phyloP scores from a whole-genome alignment of 1,140 invertebrate genomes.

The Helicoverpa armigera region DNA sequence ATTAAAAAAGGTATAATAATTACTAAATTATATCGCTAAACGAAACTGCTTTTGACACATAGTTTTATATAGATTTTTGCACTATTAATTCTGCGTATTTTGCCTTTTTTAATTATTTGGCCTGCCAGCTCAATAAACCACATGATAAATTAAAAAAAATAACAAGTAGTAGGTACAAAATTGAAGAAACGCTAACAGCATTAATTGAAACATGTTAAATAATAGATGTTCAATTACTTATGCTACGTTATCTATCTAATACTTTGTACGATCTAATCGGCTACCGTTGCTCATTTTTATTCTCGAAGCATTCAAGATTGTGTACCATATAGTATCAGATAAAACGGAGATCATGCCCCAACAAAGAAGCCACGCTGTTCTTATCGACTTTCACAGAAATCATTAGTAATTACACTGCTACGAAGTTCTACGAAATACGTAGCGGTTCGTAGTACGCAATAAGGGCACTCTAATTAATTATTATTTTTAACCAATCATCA shows the following conservation, averaged over 20 bases:
- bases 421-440: conserved; percentile 13
- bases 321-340: background rate
- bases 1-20: no score
- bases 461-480: background rate
- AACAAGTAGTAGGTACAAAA: no score
- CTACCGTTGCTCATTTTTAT: conserved; percentile 20
- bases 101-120: no score
- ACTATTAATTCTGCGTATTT: no score
- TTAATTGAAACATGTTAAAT: no score
- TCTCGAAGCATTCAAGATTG: background rate
- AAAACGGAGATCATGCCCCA: background rate
- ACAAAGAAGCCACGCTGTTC: background rate
- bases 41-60: no score
- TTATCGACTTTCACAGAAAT: conserved; percentile 10
- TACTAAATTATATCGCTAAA: no score
- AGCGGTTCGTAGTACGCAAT: conserved; percentile 22
- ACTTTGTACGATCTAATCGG: conserved; percentile 10
- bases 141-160: no score
- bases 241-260: no score
- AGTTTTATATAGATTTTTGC: no score
- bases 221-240: no score
- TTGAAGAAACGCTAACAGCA: no score
- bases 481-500: background rate
- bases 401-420: conserved; percentile 7
- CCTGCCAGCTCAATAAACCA: background rate